phyloP scores from a whole-genome alignment of 2,797 vertebrate species.

The Lophius americanus region DNA sequence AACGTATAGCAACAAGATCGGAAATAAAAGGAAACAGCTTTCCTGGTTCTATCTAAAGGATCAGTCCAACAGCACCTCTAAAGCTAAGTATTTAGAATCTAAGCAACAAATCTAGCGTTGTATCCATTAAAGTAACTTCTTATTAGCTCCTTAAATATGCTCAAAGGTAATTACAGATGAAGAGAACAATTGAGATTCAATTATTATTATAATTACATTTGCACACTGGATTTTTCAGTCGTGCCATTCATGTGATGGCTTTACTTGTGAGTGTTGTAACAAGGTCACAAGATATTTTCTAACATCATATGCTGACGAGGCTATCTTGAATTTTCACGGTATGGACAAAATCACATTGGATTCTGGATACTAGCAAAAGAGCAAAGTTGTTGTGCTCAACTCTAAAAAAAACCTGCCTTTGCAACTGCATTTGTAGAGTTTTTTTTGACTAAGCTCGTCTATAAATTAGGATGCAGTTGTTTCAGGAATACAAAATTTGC shows the following conservation, averaged over 20 bases:
- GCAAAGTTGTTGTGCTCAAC: too few relatives aligned
- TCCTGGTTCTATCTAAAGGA: neutral
- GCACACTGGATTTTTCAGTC: neutral
- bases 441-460: neutral
- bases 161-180: neutral
- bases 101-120: neutral
- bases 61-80: neutral
- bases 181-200: neutral
- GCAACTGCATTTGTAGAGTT: neutral
- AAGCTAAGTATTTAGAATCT: neutral
- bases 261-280: neutral
- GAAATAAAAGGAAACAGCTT: neutral
- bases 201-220: too few relatives aligned
- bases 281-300: neutral
- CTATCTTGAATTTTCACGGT: neutral
- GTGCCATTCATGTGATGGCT: neutral
- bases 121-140: neutral
- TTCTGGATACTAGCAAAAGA: neutral
- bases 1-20: neutral
- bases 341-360: neutral
- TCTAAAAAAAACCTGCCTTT: neutral
- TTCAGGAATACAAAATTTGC: neutral
- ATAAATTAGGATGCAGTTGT: neutral
- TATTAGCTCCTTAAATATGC: neutral
- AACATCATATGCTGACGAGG: neutral